These are phyloP conservation scores for Burhinus oedicnemus DNA, from an alignment of 2,113 vertebrate genomes.

Conservation along the genomic window DNA sequence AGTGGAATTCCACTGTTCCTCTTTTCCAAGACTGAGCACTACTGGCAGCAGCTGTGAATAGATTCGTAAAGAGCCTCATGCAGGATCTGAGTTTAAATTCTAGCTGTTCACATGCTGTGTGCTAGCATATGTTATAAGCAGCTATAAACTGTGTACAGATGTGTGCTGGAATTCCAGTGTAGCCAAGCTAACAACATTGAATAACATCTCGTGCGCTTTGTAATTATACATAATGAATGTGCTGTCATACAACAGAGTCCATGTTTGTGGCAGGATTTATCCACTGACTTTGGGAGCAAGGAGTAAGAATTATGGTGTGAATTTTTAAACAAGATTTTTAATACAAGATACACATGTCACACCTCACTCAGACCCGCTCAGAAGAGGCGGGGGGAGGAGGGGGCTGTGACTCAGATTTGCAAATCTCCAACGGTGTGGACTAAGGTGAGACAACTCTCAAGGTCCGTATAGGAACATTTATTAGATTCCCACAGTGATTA, in stretches of 20 bases:
- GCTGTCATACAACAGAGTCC: not conserved
- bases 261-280: slow-evolving; percentile 1
- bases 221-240: slow-evolving; percentile 53
- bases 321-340: slow-evolving; percentile 13
- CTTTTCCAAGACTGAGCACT: not conserved
- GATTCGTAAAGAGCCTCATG: not conserved
- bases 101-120: slow-evolving; percentile 27
- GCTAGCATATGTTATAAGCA: slow-evolving; percentile 49
- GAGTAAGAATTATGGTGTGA: not conserved
- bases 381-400: too few species aligned
- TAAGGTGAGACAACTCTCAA: too few species aligned
- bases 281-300: not conserved
- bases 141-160: slow-evolving; percentile 52
- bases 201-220: slow-evolving; percentile 23
- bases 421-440: too few species aligned
- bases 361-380: too few species aligned
- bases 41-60: not conserved
- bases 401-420: too few species aligned
- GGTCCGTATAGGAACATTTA: too few species aligned
- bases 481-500: too few species aligned
- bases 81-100: slow-evolving; percentile 40
- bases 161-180: slow-evolving; percentile 22
- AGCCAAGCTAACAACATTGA: slow-evolving; percentile 5
- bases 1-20: not conserved
- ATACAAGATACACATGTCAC: not conserved